Evolutionary conservation across 2,888 invertebrate species (phyloP).

Genomic region (Sylvicola cinctus): DNA sequence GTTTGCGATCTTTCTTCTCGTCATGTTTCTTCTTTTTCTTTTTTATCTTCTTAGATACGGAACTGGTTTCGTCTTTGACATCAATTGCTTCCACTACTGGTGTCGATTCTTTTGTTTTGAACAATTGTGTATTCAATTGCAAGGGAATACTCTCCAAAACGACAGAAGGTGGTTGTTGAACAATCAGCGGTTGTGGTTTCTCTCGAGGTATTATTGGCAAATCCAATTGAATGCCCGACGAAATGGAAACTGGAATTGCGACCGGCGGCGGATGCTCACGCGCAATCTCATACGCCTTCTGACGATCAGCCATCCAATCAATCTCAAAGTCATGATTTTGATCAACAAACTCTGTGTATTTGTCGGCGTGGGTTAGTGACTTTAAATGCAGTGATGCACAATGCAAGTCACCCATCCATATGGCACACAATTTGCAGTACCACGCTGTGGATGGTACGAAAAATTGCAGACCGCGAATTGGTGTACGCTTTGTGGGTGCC

Average conservation of each 20-base stretch:
- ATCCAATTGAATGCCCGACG: not conserved
- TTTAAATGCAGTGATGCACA: slow-evolving; percentile 74
- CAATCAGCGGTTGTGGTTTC: not conserved
- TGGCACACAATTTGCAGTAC: slow-evolving; percentile 75
- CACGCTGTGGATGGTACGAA: slow-evolving; percentile 72
- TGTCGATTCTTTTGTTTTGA: slow-evolving; percentile 18
- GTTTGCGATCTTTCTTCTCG: slow-evolving; percentile 18
- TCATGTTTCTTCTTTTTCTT: slow-evolving; percentile 35
- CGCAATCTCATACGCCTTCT: slow-evolving; percentile 38
- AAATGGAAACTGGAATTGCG: not conserved
- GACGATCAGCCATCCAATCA: slow-evolving; percentile 67
- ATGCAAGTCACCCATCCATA: slow-evolving; percentile 75
- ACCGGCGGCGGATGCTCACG: slow-evolving; percentile 10
- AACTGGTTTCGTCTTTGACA: slow-evolving; percentile 27
- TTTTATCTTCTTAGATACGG: slow-evolving; percentile 26
- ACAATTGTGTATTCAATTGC: slow-evolving; percentile 7
- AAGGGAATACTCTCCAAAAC: slow-evolving; percentile 9
- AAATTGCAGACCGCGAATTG: slow-evolving; percentile 72
- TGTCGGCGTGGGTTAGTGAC: slow-evolving; percentile 55
- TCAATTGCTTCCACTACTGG: slow-evolving; percentile 27
- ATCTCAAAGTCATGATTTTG: slow-evolving; percentile 77
- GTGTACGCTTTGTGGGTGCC: slow-evolving; percentile 55
- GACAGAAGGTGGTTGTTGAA: not conserved
- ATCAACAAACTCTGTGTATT: slow-evolving; percentile 60
- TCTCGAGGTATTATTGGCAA: not conserved